Evolutionary conservation across 1,140 invertebrate species (phyloP).

Genomic region (Papilio glaucus): DNA sequence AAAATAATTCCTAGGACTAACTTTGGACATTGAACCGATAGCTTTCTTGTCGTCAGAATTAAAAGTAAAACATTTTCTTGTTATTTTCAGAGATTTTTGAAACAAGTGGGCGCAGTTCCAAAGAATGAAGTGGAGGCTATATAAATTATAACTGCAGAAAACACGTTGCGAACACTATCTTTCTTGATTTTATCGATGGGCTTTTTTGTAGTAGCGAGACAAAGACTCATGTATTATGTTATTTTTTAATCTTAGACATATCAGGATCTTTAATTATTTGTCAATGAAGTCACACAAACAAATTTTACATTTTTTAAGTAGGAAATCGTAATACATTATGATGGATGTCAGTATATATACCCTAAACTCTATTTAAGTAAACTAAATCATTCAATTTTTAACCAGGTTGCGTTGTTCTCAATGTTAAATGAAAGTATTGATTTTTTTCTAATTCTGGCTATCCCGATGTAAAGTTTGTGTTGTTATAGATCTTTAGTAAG

Average conservation of each 20-base stretch:
- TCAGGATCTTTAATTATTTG: background rate
- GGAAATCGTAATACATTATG: no score
- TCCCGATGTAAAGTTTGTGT: no score
- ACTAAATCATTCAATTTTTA: no score
- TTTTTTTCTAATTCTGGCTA: no score
- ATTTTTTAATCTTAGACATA: constrained; percentile 19
- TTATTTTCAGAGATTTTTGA: constrained; percentile 64
- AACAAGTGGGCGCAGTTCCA: constrained; percentile 50
- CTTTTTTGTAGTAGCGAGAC: background rate
- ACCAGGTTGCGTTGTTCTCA: no score
- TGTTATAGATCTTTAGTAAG: no score
- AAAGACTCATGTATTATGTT: background rate
- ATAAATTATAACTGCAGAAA: constrained; percentile 38
- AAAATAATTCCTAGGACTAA: no score
- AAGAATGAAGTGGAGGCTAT: constrained; percentile 70
- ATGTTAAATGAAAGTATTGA: no score
- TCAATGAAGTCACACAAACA: background rate
- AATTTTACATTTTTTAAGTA: background rate
- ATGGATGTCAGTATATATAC: no score
- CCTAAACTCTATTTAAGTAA: no score
- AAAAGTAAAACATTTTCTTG: background rate
- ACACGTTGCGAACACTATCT: constrained; percentile 18
- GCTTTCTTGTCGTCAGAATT: constrained; percentile 40
- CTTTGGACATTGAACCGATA: no score
- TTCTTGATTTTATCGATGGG: constrained; percentile 25